Base-by-base conservation (phyloP, 2,888 invertebrate species). In the Invenusta paracnida region DNA sequence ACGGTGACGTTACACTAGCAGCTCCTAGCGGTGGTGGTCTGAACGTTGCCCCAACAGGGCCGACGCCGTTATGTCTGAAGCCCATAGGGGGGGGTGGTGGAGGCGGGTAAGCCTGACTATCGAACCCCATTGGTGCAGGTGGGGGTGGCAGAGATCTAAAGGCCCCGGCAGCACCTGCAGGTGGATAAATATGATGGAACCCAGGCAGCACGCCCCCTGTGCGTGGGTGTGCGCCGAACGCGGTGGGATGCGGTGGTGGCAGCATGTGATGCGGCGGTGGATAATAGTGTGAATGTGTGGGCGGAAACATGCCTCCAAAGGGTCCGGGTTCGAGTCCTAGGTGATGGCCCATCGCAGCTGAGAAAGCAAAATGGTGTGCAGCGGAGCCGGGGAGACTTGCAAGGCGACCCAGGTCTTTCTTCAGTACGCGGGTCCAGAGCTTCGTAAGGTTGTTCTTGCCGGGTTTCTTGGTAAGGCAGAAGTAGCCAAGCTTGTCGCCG, bases 401-500 rank as follows among this genome's bases (percentile, higher is more conserved):
- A 2, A 73, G 73, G 27, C 73, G 84, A 11, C 84, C 84, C 1
- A 86, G 29, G 25, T 86, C 86, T 27, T 66, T 48, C 73, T 86
- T 86, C 5, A 85, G 84, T 28, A 86, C 86, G 31, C 86, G 48
- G 23, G 85, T 81, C 86, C 86, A 86, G 17, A 86, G 82, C 31
- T 86, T 86, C 13, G 86, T 86, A 25, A 86, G 67, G 29, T 86
- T 86, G 82, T 82, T 86, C 67, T 86, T 88, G 73, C 88, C 88
- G 29, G 87, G 87, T 86, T 91, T 91, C 88, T 88, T 88, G 79
- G 91, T 91, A 87, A 91, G 90, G 88, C 90, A 91, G 88, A 91
- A 91, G 88, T 90, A 91, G 67, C 90, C 89, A 91, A 91, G 91
- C 88, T 91, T 90, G 84, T 90, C 91, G 82, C 89, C 90, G 86